Base-by-base conservation (phyloP, 2,113 vertebrate species). In the Lepus europaeus region DNA sequence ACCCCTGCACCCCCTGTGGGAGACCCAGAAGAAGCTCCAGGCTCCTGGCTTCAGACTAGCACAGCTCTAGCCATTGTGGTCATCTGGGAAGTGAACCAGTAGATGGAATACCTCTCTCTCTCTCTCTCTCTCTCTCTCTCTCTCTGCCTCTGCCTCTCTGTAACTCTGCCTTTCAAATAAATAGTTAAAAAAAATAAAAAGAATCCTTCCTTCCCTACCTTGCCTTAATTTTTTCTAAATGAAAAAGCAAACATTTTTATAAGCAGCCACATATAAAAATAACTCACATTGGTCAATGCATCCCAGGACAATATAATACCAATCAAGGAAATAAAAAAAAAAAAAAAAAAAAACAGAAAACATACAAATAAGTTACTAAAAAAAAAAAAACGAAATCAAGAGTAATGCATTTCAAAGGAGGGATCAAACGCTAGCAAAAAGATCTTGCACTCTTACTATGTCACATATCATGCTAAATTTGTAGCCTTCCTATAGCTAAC, bases 351-450 rank as follows among this genome's bases (percentile, higher is more conserved):
- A 25, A 45, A 66, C 73, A 73, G 1, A 81, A 49, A 53, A 19
- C 2, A 73, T 23, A 82, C 87, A 92, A 76, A 56, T 79, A 92
- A 79, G 0, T 70, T 90, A 56, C 9, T 31, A 63, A 11, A 14
- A 33, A 39, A 72, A 68, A 49, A 76, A 2, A 83, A 19, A 19
- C 3, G 2, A 63, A 77, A 91, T 89, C n/a, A 76, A 86, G 11
- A 87, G 19, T 14, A 90, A 85, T 45, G 51, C 31, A 88, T 51
- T 92, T 94, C 45, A 93, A 94, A 86, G 36, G 13, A 66, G 69
- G 13, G 5, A 80, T 93, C 20, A 94, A 79, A 45, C 83, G 66
- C n/a, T 14, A 79, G 29, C 31, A 91, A 84, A 61, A 39, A n/a
- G 10, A 36, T 90, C 73, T 7, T 68, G 23, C 31, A 29, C 31